Percentiles rank a stretch among this genome's conserved stretches.
Conservation (phyloP, 2,797 vertebrate genomes). For the Nasua narica region DNA sequence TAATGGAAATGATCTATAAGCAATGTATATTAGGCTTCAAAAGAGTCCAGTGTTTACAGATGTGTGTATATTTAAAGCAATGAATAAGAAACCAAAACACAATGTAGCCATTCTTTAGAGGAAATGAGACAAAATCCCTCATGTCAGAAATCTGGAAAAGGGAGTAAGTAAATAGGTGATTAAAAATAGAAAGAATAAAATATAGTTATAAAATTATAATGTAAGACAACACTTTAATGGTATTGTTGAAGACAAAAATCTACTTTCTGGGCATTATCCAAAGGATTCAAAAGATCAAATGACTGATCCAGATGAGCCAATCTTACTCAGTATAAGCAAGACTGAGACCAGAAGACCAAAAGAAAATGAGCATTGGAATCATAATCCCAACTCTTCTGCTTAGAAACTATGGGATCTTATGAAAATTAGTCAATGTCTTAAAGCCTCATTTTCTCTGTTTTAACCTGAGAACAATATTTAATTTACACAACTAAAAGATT, state of each 20-base stretch:
- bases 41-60: neutral
- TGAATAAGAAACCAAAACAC: conserved; percentile 1
- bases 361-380: neutral
- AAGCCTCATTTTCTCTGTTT: neutral
- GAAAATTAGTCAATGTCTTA: neutral
- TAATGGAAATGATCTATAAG: conserved; percentile 12
- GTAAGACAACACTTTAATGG: neutral
- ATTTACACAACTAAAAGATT: neutral
- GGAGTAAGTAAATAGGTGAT: neutral
- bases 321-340: neutral
- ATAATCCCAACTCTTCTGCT: neutral
- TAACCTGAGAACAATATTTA: neutral
- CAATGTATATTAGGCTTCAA: neutral
- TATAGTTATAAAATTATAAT: neutral
- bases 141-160: conserved; percentile 12
- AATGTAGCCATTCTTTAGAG: conserved; percentile 4
- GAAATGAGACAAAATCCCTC: conserved; percentile 23
- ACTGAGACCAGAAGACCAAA: neutral
- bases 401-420: neutral
- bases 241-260: neutral
- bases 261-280: neutral
- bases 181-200: neutral
- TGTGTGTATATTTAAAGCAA: neutral
- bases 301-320: neutral
- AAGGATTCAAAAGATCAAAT: neutral